phyloP scores from a whole-genome alignment of 2,888 invertebrate species.

The Drosophila peninsularis region DNA sequence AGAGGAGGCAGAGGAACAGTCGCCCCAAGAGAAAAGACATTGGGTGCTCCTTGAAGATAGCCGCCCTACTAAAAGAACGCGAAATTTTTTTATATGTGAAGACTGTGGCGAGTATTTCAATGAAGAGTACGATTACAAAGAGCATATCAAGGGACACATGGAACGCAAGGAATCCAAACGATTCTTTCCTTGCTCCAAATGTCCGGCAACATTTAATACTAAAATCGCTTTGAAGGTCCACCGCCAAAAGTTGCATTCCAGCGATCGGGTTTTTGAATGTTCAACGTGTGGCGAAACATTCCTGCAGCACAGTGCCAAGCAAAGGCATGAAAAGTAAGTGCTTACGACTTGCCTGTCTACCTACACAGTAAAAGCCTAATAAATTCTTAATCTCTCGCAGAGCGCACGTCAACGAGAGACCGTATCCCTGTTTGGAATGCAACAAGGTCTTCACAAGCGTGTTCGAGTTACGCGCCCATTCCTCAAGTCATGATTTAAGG shows the following conservation, averaged over 20 bases:
- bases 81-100: conserved; percentile 67
- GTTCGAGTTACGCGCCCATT: conserved; percentile 42
- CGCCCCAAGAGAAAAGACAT: conserved; percentile 27
- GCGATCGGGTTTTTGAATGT: conserved; percentile 42
- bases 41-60: conserved; percentile 26
- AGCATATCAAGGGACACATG: conserved; percentile 36
- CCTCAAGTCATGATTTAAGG: conserved; percentile 20
- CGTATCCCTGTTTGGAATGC: conserved; percentile 72
- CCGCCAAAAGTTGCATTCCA: conserved; percentile 19
- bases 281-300: conserved; percentile 53
- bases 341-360: background rate
- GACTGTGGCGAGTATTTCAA: conserved; percentile 54
- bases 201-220: conserved; percentile 36
- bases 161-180: conserved; percentile 16
- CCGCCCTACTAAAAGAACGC: conserved; percentile 41
- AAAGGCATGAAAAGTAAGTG: conserved; percentile 63
- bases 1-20: background rate
- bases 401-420: conserved; percentile 67
- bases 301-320: conserved; percentile 41
- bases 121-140: conserved; percentile 33
- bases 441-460: conserved; percentile 37
- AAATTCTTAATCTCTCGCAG: conserved; percentile 22
- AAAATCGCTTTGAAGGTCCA: conserved; percentile 39
- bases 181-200: conserved; percentile 56
- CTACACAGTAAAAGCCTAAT: background rate